These are phyloP conservation scores for Trachelipus rathkii DNA, from an alignment of 1,140 invertebrate species.

Conservation along the genomic window DNA sequence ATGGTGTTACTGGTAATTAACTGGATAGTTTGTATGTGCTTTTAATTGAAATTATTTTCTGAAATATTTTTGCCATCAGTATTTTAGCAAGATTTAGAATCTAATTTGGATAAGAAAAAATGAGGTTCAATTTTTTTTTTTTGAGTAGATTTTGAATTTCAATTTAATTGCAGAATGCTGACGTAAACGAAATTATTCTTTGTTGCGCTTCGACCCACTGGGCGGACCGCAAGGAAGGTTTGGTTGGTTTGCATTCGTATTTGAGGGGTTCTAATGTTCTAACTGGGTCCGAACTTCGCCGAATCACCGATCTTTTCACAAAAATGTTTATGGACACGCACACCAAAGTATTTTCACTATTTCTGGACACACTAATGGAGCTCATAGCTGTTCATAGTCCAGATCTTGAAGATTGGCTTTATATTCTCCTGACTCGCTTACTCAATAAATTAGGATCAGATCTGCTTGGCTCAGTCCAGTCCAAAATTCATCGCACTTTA, in stretches of 20 bases:
- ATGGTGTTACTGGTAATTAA: no score
- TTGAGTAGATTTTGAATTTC: no score
- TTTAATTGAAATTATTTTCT: no score
- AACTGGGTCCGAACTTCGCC: slow-evolving; percentile 65
- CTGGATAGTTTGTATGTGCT: no score
- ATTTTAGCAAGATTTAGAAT: no score
- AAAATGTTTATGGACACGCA: slow-evolving; percentile 98
- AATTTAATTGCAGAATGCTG: slow-evolving; percentile 54
- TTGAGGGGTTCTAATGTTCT: slow-evolving; percentile 67
- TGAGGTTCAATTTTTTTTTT: no score
- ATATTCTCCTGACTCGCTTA: slow-evolving; percentile 70
- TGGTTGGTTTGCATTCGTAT: slow-evolving; percentile 72
- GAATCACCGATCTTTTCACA: slow-evolving; percentile 83
- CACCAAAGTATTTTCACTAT: slow-evolving; percentile 87
- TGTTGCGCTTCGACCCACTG: slow-evolving; percentile 82
- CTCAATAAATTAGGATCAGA: slow-evolving; percentile 86
- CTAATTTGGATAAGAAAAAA: no score
- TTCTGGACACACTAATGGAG: slow-evolving; percentile 86
- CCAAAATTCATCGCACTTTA: slow-evolving; percentile 80
- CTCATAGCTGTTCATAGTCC: slow-evolving; percentile 77
- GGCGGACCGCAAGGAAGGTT: slow-evolving; percentile 86
- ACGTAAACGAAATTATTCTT: slow-evolving; percentile 82
- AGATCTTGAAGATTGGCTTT: slow-evolving; percentile 86
- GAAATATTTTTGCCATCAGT: no score
- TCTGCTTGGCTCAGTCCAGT: slow-evolving; percentile 80